Evolutionary conservation across 2,797 vertebrate species (phyloP).

Genomic region (Tamandua tetradactyla): DNA sequence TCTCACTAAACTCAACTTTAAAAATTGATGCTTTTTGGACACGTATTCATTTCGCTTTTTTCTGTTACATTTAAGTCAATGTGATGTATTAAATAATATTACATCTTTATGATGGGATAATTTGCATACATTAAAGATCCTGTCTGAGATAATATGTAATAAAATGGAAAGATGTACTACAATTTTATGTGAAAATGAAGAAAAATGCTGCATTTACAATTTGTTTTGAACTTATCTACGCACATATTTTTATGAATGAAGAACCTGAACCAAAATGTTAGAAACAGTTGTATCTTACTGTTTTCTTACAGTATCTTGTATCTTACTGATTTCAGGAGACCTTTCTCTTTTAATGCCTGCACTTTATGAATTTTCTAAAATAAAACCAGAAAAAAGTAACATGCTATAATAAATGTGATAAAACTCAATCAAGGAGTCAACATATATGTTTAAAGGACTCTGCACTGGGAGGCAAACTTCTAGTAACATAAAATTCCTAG

Average conservation of each 20-base stretch:
- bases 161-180: background rate
- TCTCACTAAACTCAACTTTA: background rate
- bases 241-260: conserved; percentile 13
- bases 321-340: conserved; percentile 17
- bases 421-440: background rate
- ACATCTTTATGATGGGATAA: background rate
- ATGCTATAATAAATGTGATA: background rate
- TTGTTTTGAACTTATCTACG: background rate
- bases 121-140: background rate
- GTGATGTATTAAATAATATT: background rate
- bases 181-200: background rate
- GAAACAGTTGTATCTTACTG: background rate
- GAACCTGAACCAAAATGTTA: background rate
- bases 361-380: background rate
- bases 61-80: background rate
- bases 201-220: background rate
- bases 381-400: background rate
- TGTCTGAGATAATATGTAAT: background rate
- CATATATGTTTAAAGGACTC: background rate
- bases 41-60: background rate
- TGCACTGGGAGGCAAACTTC: background rate
- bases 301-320: too few species aligned
- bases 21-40: background rate
- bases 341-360: background rate
- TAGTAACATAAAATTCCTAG: background rate